Conservation (phyloP, 1,140 invertebrate genomes). For the Berghia stephanieae region DNA sequence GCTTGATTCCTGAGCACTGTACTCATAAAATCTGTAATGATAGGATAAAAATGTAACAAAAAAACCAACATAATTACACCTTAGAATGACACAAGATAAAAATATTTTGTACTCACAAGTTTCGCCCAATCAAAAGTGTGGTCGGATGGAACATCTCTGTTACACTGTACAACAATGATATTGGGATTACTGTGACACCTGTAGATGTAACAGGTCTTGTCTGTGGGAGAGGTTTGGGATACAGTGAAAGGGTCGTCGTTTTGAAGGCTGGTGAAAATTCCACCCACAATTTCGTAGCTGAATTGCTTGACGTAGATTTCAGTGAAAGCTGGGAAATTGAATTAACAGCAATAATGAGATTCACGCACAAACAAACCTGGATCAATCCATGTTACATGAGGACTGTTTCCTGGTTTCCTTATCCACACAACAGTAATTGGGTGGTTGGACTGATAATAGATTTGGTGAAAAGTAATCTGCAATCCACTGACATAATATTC, state of each 20-base stretch:
- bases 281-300: slow-evolving; percentile 42
- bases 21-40: too few species aligned
- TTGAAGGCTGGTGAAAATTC: slow-evolving; percentile 45
- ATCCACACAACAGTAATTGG: background rate
- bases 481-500: background rate
- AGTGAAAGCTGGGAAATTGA: slow-evolving; percentile 47
- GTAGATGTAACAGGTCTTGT: slow-evolving; percentile 52
- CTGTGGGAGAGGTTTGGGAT: slow-evolving; percentile 37
- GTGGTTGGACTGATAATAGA: too few species aligned
- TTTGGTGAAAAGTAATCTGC: too few species aligned
- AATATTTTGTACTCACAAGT: slow-evolving; percentile 39
- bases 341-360: background rate
- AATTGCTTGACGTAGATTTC: slow-evolving; percentile 44
- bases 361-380: background rate
- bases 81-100: too few species aligned
- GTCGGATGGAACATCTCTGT: slow-evolving; percentile 46
- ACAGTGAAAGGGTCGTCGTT: slow-evolving; percentile 37
- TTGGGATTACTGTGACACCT: slow-evolving; percentile 33
- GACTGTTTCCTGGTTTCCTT: background rate
- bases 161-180: slow-evolving; percentile 48
- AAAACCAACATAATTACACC: too few species aligned
- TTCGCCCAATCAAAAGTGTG: slow-evolving; percentile 51
- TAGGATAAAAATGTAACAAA: too few species aligned
- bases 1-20: too few species aligned
- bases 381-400: background rate